A percentile compares a stretch with the other conserved stretches of the same genome.
These are phyloP conservation scores for Ivindomyrus marchei DNA, from an alignment of 2,113 vertebrate genomes.

Conservation along the genomic window DNA sequence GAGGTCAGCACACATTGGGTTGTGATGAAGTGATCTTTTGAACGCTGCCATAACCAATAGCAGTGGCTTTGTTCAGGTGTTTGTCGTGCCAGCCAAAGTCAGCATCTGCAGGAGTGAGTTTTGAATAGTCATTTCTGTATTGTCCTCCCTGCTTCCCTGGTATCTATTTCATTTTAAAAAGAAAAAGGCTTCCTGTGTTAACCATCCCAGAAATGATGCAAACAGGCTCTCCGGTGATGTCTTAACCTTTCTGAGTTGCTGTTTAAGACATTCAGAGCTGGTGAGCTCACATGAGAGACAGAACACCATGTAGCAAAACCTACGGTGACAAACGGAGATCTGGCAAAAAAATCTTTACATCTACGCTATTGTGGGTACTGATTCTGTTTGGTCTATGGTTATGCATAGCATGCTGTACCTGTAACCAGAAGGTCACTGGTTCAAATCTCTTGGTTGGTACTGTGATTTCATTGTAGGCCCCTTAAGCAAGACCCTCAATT, in stretches of 20 bases:
- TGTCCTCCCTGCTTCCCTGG: not conserved
- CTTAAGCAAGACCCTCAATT: not conserved
- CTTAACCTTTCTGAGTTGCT: not conserved
- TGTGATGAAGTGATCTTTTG: not conserved
- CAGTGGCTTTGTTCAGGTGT: not conserved
- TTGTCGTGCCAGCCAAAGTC: not conserved
- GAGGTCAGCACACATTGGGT: not conserved
- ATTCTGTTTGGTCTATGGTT: not conserved
- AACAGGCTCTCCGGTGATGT: not conserved
- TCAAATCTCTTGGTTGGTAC: not conserved
- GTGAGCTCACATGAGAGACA: not conserved
- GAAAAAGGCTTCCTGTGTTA: not conserved
- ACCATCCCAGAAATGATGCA: not conserved
- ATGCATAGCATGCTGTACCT: not conserved
- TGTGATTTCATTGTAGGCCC: not conserved
- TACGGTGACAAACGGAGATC: not conserved
- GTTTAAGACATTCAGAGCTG: not conserved
- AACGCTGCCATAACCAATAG: not conserved
- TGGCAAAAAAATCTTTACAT: not conserved
- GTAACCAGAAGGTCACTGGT: not conserved
- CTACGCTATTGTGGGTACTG: not conserved
- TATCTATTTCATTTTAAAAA: not conserved
- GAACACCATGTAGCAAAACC: not conserved
- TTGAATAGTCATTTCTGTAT: not conserved
- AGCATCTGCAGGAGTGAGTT: not conserved